Base-by-base conservation (phyloP, 2,113 vertebrate species). In the Hucho hucho region DNA sequence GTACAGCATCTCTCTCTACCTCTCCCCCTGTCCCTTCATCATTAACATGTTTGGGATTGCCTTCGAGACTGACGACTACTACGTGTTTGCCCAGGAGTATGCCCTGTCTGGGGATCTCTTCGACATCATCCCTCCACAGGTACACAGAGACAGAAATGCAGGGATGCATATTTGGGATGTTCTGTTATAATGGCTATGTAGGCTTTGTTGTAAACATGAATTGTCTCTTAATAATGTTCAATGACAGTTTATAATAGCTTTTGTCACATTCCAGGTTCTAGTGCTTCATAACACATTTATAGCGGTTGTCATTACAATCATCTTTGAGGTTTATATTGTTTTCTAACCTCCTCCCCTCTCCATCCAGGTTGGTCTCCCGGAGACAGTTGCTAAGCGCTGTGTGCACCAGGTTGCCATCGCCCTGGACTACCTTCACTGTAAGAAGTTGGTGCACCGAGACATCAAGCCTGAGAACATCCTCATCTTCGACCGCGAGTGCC, bases 51-150 rank as follows among this genome's bases (percentile, higher is more conserved):
- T 93, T 1, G 94, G 94, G 53, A 94, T 95, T 1, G 93, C 94
- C 24, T 95, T 95, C 1, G 93, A 95, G 83, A 95, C 94, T 0
- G 94, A 94, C 16, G 94, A 95, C 4, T 93, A 93, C 84, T 95
- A 95, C 12, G 93, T 94, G 58, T 95, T 95, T 43, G 94, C 94
- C 1, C 94, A 95, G 87, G 94, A 95, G 85, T 95, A 95, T 5
- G 94, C 94, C 0, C 86, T 94, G 26, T 94, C 94, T 0, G 94
- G 94, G 3, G 94, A 95, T 78, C 92, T 95, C 47, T 95, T 95
- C 25, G 94, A 95, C 69, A 95, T 95, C 78, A 95, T 95, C 80
- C 94, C 94, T 26, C 94, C 94, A n/a, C 94, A 95, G 94, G 94
- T 95, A 22, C 22, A 18, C n/a, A 20, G 53, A 6, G 53, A 6